Base-by-base conservation (phyloP, 2,113 vertebrate species). In the Accipiter virgatus region DNA sequence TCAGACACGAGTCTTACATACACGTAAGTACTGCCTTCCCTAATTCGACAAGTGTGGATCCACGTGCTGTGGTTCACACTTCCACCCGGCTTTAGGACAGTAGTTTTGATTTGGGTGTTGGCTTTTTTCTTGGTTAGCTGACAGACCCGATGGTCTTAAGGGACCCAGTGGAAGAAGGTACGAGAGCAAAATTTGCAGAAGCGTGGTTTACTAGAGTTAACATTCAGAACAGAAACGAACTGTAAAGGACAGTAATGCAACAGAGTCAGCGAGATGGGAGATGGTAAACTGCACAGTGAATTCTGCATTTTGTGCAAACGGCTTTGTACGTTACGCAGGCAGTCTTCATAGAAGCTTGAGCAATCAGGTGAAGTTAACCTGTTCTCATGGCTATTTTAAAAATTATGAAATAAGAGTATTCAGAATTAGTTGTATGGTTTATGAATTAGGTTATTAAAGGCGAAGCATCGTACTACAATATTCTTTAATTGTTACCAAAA, bases 121-220 rank as follows among this genome's bases (percentile, higher is more conserved):
- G n/a, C 20, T 87, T 86, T 91, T 83, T 78, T 23, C 29, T 70
- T 23, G 7, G 27, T 36, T 55, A 56, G 32, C 0, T 88, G 62
- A 59, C 34, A 75, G 87, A 87, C 21, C 14, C 50, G 78, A 3
- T 0, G 10, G 81, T 92, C 45, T 77, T 55, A 65, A 55, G 19
- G 67, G 29, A 71, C 8, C 67, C 97, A 95, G 95, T 97, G 98
- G 97, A 98, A 98, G 98, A 96, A 98, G 93, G 86, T 77, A 73
- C 1, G 27, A 91, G 43, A 90, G 85, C 61, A 89, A 81, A 63
- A n/a, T 68, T 55, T 88, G 92, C 93, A 94, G 90, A 95, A 97
- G 97, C 96, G 22, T 72, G 92, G 68, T 97, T 95, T 75, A 78
- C 94, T 94, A 67, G 75, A 93, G 94, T 66, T 94, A 95, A 88